Percentiles rank a stretch among this genome's conserved stretches.
phyloP scores from a whole-genome alignment of 1,140 invertebrate species.

The Acromyrmex echinatior region DNA sequence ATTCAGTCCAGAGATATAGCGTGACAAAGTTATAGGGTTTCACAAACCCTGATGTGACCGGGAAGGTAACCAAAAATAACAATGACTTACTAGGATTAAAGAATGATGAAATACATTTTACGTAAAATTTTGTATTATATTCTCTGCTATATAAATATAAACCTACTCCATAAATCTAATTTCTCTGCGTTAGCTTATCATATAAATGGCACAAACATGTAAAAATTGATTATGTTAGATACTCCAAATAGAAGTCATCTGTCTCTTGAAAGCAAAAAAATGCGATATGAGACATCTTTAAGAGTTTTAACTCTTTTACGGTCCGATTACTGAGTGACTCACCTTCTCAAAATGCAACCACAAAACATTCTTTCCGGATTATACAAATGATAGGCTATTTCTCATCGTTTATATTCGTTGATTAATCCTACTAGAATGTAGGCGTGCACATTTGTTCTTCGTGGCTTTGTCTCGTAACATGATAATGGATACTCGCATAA shows the following conservation, averaged over 20 bases:
- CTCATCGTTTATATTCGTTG: slow-evolving; percentile 2
- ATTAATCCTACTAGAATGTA: slow-evolving; percentile 11
- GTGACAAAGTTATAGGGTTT: no score
- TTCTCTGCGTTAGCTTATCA: neutral
- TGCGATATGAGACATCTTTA: neutral
- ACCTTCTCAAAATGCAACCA: slow-evolving; percentile 25
- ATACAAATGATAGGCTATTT: slow-evolving; percentile 42
- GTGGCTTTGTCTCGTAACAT: slow-evolving; percentile 18
- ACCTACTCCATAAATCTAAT: neutral
- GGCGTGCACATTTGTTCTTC: slow-evolving; percentile 28
- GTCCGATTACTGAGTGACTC: slow-evolving; percentile 19
- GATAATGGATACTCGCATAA: slow-evolving; percentile 12
- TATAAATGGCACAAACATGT: neutral
- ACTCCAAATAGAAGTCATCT: neutral
- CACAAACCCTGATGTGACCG: no score
- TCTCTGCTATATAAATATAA: neutral
- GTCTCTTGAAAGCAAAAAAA: neutral
- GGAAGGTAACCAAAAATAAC: no score
- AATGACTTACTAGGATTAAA: neutral
- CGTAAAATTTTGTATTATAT: neutral
- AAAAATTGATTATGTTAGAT: neutral
- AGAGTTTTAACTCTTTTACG: neutral
- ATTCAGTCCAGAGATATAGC: no score
- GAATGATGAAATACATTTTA: neutral
- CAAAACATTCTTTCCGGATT: slow-evolving; percentile 15